These are phyloP conservation scores for Tragelaphus strepsiceros DNA, from an alignment of 2,113 vertebrate genomes.

Conservation along the genomic window DNA sequence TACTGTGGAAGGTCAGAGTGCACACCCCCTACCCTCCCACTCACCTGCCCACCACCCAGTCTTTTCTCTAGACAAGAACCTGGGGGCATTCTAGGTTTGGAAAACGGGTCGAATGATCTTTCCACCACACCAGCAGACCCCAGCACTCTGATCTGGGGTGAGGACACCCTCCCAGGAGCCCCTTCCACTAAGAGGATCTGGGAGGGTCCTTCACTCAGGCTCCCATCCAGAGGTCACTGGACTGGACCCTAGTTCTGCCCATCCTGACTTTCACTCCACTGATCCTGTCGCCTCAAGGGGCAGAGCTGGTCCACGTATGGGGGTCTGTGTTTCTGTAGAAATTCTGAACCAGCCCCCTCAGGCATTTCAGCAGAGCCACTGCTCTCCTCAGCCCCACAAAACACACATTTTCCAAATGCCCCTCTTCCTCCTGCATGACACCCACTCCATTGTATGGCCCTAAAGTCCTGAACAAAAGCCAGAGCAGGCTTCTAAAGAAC, in stretches of 20 bases:
- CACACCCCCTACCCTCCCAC: neutral
- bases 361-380: no score
- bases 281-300: neutral
- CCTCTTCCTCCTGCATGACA: no score
- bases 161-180: neutral
- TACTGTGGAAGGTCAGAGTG: neutral
- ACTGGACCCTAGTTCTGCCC: neutral
- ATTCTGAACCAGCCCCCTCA: rapidly evolving
- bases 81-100: neutral
- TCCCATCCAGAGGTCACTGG: neutral
- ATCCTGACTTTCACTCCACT: neutral
- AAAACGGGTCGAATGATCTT: rapidly evolving
- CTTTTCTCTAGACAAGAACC: neutral
- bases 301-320: neutral
- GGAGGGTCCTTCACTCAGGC: neutral
- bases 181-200: neutral
- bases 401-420: neutral
- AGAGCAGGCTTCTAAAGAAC: neutral
- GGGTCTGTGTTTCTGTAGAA: neutral
- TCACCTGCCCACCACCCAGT: neutral
- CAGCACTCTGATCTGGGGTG: neutral
- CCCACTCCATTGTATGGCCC: neutral
- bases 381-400: neutral
- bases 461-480: neutral
- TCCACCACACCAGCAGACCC: neutral